phyloP scores from a whole-genome alignment of 2,888 invertebrate genomes.

The Lasioglossum lativentre region DNA sequence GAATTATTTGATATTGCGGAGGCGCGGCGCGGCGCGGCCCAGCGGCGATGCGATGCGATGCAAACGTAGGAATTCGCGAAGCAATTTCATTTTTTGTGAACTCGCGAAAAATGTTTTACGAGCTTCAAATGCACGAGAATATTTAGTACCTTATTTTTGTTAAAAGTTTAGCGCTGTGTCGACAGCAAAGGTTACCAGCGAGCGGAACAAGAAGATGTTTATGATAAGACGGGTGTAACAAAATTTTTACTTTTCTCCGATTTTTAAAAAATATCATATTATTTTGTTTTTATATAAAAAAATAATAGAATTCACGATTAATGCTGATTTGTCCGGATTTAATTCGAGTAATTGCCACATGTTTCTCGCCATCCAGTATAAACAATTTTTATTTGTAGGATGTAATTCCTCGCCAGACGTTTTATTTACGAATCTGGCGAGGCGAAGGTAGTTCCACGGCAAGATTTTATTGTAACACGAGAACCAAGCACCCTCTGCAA shows the following conservation, averaged over 20 bases:
- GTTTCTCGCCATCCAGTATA: neutral
- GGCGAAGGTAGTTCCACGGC: neutral
- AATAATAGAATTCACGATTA: too few relatives aligned
- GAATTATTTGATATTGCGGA: constrained; percentile 12
- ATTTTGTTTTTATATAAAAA: too few relatives aligned
- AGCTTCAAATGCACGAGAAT: neutral
- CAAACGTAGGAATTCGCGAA: neutral
- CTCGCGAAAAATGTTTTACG: neutral
- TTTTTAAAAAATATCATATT: too few relatives aligned
- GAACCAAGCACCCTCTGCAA: neutral
- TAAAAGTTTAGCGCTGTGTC: neutral
- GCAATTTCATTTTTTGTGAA: neutral
- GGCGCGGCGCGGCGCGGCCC: too few relatives aligned
- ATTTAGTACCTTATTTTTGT: neutral
- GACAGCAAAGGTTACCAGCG: neutral
- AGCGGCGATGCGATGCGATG: neutral
- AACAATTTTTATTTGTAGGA: neutral
- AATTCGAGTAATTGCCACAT: neutral
- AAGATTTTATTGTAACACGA: constrained; percentile 6
- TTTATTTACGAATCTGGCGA: neutral
- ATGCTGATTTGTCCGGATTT: neutral
- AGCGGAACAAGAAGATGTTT: neutral
- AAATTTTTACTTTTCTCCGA: neutral
- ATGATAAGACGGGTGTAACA: neutral
- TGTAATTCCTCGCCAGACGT: neutral